Evolutionary conservation across 1,140 invertebrate genomes (phyloP).

Genomic region (Drosophila mojavensis): DNA sequence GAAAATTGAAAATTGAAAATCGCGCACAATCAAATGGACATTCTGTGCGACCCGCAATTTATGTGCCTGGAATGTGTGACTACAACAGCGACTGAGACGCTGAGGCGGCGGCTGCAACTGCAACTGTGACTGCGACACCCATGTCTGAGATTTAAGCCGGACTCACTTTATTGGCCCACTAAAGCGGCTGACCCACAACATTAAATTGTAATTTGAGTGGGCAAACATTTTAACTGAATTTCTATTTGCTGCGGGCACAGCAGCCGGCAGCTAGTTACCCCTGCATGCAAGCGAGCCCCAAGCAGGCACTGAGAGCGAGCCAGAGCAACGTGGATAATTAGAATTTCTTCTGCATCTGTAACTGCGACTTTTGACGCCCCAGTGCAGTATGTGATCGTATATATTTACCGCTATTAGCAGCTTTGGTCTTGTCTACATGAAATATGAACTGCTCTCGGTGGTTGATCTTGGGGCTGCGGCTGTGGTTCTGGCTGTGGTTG

Average conservation of each 20-base stretch:
- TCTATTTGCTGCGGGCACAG: constrained; percentile 21
- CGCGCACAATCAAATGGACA: constrained; percentile 68
- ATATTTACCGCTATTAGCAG: constrained; percentile 23
- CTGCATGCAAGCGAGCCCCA: constrained; percentile 51
- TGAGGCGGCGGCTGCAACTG: neutral
- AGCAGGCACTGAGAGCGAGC: neutral
- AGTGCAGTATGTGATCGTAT: constrained; percentile 42
- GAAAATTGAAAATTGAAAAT: constrained; percentile 67
- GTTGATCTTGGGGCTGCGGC: constrained; percentile 33
- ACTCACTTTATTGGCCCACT: constrained; percentile 78
- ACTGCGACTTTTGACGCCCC: constrained; percentile 65
- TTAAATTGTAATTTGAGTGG: constrained; percentile 82
- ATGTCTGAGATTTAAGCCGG: constrained; percentile 45
- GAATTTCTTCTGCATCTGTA: constrained; percentile 58
- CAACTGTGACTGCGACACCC: constrained; percentile 12
- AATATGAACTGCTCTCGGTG: constrained; percentile 36
- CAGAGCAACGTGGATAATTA: constrained; percentile 63
- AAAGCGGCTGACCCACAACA: constrained; percentile 79
- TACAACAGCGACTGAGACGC: constrained; percentile 4
- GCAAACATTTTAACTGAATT: constrained; percentile 78
- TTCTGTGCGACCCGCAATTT: constrained; percentile 66
- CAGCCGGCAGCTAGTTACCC: constrained; percentile 8
- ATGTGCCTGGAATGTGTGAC: constrained; percentile 57
- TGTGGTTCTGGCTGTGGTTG: neutral
- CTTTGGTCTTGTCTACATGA: constrained; percentile 30